Base-by-base conservation (phyloP, 2,888 invertebrate species). In the Suillia variegata region DNA sequence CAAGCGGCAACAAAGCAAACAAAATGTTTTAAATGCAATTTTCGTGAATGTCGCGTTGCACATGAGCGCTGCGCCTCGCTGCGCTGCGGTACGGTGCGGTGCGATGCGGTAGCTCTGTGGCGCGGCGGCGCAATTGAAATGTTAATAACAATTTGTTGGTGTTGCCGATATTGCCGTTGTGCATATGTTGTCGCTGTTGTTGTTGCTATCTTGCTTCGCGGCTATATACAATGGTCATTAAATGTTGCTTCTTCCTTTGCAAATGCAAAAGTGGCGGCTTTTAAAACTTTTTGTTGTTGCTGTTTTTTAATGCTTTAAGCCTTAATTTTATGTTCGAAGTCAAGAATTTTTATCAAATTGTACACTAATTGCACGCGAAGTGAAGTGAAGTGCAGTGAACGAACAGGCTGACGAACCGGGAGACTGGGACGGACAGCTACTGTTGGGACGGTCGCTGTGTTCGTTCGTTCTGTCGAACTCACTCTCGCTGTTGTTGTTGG, bases 31-130 rank as follows among this genome's bases (percentile, higher is more conserved):
- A 56, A 21, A 49, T 47, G 33, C n/a, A 47, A 34, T 31, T 56
- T 58, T 18, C 55, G 48, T 61, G 52, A 34, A 55, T 63, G 61
- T 63, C 56, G 57, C 55, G 61, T 49, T 61, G 59, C 55, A 61
- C 55, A 59, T 57, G 59, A 59, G 57, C 57, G 59, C 59, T n/a
- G n/a, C n/a, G n/a, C n/a, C n/a, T n/a, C n/a, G n/a, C n/a, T n/a
- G n/a, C n/a, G n/a, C n/a, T n/a, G 59, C 57, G 56, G 56, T 31
- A 10, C 21, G 15, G 31, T 45, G 57, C 42, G 18, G 50, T 21
- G 34, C 12, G 15, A 13, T 47, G 21, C 47, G 45, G 38, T 17
- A 17, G 34, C 53, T 45, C 12, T 45, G 31, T 38, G 52, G 20
- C 21, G 45, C 47, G 33, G 8, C 20, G 26, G 49, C 52, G 50